Evolutionary conservation across 2,113 vertebrate genomes (phyloP).

Genomic region (Mobula hypostoma): DNA sequence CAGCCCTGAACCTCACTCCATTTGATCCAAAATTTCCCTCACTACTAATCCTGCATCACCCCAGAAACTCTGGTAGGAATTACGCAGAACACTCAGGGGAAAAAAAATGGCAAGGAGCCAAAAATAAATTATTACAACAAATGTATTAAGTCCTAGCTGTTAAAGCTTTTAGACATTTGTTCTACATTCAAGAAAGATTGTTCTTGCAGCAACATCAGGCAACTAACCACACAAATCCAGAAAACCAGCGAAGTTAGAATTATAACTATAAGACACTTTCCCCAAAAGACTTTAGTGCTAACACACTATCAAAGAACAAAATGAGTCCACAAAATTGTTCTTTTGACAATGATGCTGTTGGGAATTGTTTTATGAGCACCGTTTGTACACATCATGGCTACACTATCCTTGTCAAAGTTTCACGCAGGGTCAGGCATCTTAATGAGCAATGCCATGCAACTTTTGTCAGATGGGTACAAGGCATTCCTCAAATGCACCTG

Average conservation of each 20-base stretch:
- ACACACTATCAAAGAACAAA: not conserved
- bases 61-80: not conserved
- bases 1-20: too few species aligned
- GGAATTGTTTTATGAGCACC: slow-evolving; percentile 18
- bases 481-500: not conserved
- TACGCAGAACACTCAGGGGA: not conserved
- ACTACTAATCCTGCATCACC: too few species aligned
- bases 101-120: not conserved
- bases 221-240: not conserved
- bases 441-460: not conserved
- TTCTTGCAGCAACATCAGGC: not conserved
- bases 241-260: not conserved
- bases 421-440: slow-evolving; percentile 18
- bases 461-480: not conserved
- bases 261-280: not conserved
- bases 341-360: not conserved
- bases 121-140: not conserved
- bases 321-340: not conserved
- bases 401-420: slow-evolving; percentile 20
- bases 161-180: not conserved
- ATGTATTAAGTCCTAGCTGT: not conserved
- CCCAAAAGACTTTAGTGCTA: not conserved
- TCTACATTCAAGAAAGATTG: not conserved
- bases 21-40: too few species aligned
- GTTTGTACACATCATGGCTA: slow-evolving; percentile 24